Percentiles rank a stretch among this genome's conserved stretches.
Evolutionary conservation across 2,888 invertebrate genomes (phyloP).

Genomic region (Lycia hirtaria): DNA sequence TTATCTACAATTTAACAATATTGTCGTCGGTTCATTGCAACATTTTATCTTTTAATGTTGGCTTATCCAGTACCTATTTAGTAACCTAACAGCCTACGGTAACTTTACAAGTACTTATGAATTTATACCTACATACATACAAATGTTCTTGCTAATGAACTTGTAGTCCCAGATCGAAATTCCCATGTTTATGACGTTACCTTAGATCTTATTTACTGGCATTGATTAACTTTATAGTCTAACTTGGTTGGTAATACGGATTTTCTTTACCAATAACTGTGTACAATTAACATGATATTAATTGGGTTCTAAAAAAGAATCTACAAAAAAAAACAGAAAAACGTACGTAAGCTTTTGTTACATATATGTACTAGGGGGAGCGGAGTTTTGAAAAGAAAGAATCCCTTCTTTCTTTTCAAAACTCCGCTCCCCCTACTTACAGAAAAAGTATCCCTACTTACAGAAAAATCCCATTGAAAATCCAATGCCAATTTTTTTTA

Average conservation of each 20-base stretch:
- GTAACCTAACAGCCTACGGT: conserved; percentile 10
- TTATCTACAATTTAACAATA: conserved; percentile 8
- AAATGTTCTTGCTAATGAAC: conserved; percentile 37
- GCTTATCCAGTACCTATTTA: background rate
- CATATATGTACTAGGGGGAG: background rate
- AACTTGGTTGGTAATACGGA: conserved; percentile 13
- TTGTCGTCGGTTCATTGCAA: conserved; percentile 15
- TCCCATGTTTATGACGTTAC: conserved; percentile 30
- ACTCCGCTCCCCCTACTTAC: too few species aligned
- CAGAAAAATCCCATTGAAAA: too few species aligned
- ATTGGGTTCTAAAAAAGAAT: conserved; percentile 1
- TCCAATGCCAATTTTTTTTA: too few species aligned
- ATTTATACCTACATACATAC: conserved; percentile 22
- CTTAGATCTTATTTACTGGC: conserved; percentile 23
- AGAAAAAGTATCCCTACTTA: too few species aligned
- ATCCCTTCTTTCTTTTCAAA: too few species aligned
- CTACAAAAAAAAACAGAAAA: background rate
- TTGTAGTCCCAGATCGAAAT: conserved; percentile 27
- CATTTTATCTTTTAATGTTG: conserved; percentile 8
- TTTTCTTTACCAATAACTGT: too few species aligned
- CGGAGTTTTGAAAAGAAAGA: too few species aligned
- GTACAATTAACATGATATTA: conserved; percentile 5
- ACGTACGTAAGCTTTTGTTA: background rate
- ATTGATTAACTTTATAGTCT: conserved; percentile 20
- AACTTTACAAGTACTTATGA: conserved; percentile 11